phyloP scores from a whole-genome alignment of 2,113 vertebrate species.

The Sialia sialis region DNA sequence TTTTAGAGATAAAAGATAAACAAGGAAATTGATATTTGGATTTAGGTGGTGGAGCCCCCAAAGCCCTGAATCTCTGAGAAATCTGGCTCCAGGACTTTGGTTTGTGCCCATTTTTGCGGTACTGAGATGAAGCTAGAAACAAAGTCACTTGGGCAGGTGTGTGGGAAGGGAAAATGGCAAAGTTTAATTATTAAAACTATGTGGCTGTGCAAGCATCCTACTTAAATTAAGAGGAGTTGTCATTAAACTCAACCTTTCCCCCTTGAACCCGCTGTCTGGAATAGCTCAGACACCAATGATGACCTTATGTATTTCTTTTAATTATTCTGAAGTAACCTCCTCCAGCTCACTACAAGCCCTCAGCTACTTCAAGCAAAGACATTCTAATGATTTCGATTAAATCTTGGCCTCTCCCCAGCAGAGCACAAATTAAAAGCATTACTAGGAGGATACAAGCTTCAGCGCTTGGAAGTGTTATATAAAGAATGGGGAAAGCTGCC shows the following conservation, averaged over 20 bases:
- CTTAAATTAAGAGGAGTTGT: slow-evolving; percentile 54
- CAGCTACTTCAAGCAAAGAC: slow-evolving; percentile 81
- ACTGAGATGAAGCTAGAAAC: background rate
- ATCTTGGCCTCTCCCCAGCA: slow-evolving; percentile 81
- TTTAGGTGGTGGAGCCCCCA: background rate
- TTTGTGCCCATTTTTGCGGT: background rate
- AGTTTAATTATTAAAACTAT: slow-evolving; percentile 65
- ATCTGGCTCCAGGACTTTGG: background rate
- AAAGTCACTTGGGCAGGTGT: slow-evolving; percentile 44
- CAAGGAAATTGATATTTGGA: background rate
- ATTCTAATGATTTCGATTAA: slow-evolving; percentile 85
- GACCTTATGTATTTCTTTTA: slow-evolving; percentile 75
- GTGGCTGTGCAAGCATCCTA: slow-evolving; percentile 58
- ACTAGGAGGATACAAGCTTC: slow-evolving; percentile 75
- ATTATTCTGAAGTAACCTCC: slow-evolving; percentile 73
- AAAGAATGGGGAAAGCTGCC: slow-evolving; percentile 72
- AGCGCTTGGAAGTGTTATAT: slow-evolving; percentile 76
- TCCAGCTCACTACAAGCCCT: slow-evolving; percentile 64
- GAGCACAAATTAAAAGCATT: slow-evolving; percentile 83
- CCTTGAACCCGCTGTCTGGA: slow-evolving; percentile 66
- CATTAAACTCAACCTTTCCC: slow-evolving; percentile 71
- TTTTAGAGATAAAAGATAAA: background rate
- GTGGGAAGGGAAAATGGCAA: slow-evolving; percentile 55
- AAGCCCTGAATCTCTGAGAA: background rate
- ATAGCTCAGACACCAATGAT: slow-evolving; percentile 55